phyloP scores from a whole-genome alignment of 2,888 invertebrate genomes.

The Oconnorella tubifera region DNA sequence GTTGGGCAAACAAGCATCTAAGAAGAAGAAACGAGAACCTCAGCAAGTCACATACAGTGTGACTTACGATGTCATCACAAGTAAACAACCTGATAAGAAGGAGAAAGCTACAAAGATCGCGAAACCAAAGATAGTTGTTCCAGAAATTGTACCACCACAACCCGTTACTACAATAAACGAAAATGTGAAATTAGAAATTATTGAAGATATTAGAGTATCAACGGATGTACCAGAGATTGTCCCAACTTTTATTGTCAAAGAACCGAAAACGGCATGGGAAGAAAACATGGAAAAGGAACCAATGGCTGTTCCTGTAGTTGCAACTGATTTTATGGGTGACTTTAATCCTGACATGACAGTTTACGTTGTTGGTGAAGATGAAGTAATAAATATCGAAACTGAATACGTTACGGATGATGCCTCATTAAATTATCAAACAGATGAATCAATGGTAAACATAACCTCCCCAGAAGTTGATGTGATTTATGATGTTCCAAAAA shows the following conservation, averaged over 20 bases:
- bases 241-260: background rate
- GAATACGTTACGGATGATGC: too few species aligned
- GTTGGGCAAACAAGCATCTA: background rate
- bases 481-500: too few species aligned
- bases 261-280: background rate
- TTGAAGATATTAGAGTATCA: background rate
- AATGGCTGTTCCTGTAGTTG: too few species aligned
- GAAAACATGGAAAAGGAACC: too few species aligned
- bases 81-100: background rate
- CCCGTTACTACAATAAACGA: too few species aligned
- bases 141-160: background rate
- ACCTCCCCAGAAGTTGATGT: too few species aligned
- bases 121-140: background rate
- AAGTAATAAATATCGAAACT: background rate
- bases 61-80: slow-evolving; percentile 2
- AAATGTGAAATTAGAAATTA: too few species aligned
- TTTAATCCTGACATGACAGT: background rate
- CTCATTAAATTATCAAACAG: too few species aligned
- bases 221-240: too few species aligned
- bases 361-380: background rate
- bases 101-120: background rate
- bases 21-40: slow-evolving; percentile 3
- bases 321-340: background rate
- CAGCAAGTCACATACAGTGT: slow-evolving; percentile 5
- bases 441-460: too few species aligned